These are phyloP conservation scores for Thecophora atra DNA, from an alignment of 2,888 invertebrate species.

Conservation along the genomic window DNA sequence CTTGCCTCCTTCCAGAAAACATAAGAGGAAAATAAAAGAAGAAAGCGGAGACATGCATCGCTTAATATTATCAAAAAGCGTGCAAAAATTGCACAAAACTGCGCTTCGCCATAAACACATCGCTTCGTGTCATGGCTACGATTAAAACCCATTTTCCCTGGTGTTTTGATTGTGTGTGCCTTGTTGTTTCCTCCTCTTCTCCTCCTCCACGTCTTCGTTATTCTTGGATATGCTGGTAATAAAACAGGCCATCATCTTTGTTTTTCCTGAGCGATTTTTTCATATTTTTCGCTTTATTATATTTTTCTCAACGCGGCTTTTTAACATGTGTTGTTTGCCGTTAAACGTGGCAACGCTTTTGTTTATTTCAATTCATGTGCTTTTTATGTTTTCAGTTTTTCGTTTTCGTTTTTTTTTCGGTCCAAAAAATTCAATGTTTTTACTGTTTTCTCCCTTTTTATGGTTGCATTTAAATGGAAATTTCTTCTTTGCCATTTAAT, in stretches of 20 bases:
- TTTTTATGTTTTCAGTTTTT: not conserved
- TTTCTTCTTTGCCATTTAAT: not conserved
- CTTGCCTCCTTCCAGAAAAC: not conserved
- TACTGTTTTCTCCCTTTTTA: not conserved
- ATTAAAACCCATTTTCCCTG: not conserved
- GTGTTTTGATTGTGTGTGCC: not conserved
- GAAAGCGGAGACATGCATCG: not conserved
- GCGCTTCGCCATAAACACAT: not conserved
- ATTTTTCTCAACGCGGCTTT: not conserved
- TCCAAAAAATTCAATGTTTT: not conserved
- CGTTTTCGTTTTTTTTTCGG: not conserved
- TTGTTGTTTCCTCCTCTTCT: not conserved
- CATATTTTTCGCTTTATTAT: not conserved
- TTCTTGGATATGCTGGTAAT: not conserved
- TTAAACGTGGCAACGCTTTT: not conserved
- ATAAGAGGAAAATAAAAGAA: not conserved
- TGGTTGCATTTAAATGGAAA: not conserved
- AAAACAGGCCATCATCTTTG: not conserved
- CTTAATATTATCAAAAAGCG: not conserved
- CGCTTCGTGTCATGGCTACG: not conserved
- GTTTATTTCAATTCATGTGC: not conserved
- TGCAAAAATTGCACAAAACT: not conserved
- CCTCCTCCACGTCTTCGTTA: not conserved
- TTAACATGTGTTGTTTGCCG: not conserved
- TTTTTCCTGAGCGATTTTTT: not conserved